phyloP scores from a whole-genome alignment of 2,113 vertebrate genomes.

The Pachyramphus minor region DNA sequence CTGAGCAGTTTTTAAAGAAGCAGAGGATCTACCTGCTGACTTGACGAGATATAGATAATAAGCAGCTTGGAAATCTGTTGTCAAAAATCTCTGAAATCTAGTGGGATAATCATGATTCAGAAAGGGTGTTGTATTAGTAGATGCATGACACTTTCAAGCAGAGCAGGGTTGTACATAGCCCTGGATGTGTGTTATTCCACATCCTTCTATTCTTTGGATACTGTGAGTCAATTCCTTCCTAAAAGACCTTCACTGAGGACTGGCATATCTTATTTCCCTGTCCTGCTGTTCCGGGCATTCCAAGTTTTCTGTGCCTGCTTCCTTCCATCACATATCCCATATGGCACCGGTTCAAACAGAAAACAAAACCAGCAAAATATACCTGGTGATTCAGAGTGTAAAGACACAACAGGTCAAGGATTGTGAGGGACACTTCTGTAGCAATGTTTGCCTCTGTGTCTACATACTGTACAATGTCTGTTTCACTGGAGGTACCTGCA shows the following conservation, averaged over 20 bases:
- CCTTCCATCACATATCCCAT: not conserved
- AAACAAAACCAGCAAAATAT: not conserved
- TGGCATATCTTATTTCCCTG: not conserved
- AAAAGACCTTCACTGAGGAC: not conserved
- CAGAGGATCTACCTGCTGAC: not conserved
- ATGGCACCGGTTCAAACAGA: not conserved
- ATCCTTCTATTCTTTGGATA: not conserved
- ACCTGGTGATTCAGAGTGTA: slow-evolving; percentile 94
- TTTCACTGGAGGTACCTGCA: slow-evolving; percentile 82
- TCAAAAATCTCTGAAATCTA: not conserved
- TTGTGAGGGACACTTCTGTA: slow-evolving; percentile 90
- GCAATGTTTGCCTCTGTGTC: slow-evolving; percentile 93
- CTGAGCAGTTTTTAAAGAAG: not conserved
- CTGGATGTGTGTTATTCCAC: accelerated
- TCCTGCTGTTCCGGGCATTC: not conserved
- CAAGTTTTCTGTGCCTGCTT: not conserved
- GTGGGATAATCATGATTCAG: not conserved
- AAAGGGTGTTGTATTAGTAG: not conserved
- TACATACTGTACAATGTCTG: slow-evolving; percentile 85
- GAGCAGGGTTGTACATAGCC: not conserved
- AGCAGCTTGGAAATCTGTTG: not conserved
- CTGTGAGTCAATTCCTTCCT: not conserved
- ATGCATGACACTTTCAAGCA: not conserved
- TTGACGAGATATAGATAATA: not conserved
- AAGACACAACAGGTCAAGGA: slow-evolving; percentile 90